Percentiles rank a stretch among this genome's conserved stretches.
Conservation (phyloP, 1,140 invertebrate genomes). For the Meteorus sp. region DNA sequence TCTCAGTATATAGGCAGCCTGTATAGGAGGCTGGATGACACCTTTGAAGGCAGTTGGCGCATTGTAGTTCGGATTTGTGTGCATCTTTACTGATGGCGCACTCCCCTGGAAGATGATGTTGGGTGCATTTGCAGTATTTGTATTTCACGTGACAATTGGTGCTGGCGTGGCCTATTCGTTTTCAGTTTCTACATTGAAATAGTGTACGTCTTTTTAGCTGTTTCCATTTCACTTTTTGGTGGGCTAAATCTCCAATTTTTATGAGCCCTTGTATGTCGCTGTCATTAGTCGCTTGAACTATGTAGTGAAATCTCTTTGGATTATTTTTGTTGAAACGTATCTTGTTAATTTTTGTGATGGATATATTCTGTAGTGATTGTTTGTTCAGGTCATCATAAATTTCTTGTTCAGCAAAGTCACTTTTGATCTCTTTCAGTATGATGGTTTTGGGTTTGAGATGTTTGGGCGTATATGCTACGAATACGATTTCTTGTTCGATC, state of each 20-base stretch:
- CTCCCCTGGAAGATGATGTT: not conserved
- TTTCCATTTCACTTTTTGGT: constrained; percentile 21
- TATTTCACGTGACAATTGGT: not conserved
- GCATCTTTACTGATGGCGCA: not conserved
- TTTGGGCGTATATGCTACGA: constrained; percentile 22
- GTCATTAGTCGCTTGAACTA: constrained; percentile 3
- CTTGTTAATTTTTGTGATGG: not conserved
- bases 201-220: not conserved
- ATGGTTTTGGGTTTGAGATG: constrained; percentile 4
- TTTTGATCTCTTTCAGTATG: constrained; percentile 20
- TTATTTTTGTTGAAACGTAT: constrained; percentile 2
- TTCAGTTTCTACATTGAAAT: constrained; percentile 18
- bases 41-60: constrained; percentile 19
- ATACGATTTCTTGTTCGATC: too few species aligned
- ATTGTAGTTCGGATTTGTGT: constrained; percentile 13
- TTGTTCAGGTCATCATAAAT: constrained; percentile 2
- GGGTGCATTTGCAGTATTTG: constrained; percentile 16
- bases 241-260: not conserved
- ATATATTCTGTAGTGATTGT: not conserved
- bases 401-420: constrained; percentile 8
- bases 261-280: not conserved
- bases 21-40: constrained; percentile 28
- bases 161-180: constrained; percentile 17
- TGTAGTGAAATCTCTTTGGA: not conserved
- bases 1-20: constrained; percentile 23